A percentile compares a stretch with the other conserved stretches of the same genome.
Conservation (phyloP, 1,140 invertebrate species). For the Diachasma alloeum region DNA sequence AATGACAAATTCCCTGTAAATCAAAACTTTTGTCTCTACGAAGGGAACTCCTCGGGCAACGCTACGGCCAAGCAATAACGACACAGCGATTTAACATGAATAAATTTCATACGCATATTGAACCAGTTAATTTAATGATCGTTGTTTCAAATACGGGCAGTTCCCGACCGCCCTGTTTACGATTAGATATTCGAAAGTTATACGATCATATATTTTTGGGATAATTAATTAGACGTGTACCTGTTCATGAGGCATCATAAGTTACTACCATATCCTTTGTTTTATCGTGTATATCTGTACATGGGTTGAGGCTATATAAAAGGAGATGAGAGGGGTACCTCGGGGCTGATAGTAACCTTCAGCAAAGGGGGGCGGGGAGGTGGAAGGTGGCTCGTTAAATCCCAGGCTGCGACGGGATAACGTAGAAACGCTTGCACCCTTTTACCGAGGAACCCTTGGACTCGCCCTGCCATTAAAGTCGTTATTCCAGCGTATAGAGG, state of each 20-base stretch:
- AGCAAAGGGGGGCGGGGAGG: not conserved
- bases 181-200: not conserved
- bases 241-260: not conserved
- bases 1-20: too few relatives aligned
- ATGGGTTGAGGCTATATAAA: not conserved
- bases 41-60: too few relatives aligned
- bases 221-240: slow-evolving; percentile 5
- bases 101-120: too few relatives aligned
- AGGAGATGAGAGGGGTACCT: not conserved
- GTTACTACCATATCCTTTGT: not conserved
- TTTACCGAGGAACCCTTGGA: slow-evolving; percentile 15
- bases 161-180: slow-evolving; percentile 1
- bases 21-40: too few relatives aligned
- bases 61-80: too few relatives aligned
- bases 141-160: not conserved
- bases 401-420: slow-evolving; percentile 6
- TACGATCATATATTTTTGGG: not conserved
- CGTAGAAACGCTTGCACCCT: slow-evolving; percentile 8
- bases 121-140: too few relatives aligned
- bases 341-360: not conserved
- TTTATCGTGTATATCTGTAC: not conserved
- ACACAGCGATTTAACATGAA: too few relatives aligned
- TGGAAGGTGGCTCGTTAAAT: slow-evolving; percentile 3
- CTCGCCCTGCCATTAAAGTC: slow-evolving; percentile 2
- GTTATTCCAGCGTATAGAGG: slow-evolving; percentile 4